Base-by-base conservation (phyloP, 2,888 invertebrate species). In the Pyrochroa serraticornis region DNA sequence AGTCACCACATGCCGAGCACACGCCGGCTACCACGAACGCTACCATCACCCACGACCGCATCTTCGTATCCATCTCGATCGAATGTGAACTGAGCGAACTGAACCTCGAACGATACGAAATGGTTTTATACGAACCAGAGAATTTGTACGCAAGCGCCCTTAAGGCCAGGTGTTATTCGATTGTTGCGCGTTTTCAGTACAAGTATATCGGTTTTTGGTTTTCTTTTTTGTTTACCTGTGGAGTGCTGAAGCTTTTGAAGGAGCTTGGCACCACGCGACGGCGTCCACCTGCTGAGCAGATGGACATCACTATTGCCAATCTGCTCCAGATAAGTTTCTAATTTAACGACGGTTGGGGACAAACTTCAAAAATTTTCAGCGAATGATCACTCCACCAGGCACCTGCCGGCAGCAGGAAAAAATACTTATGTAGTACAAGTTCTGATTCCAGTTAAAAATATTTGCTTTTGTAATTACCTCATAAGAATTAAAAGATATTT, bases 41-140 rank as follows among this genome's bases (percentile, higher is more conserved):
- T 33, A 37, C 31, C 8, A 46, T 33, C 54, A 39, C 45, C 50
- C 45, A 57, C 57, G 37, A 46, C 46, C 57, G 57, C 57, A 57
- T 57, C 39, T 50, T 56, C 48, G 32, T 47, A 22, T 13, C 12
- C 22, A 38, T 37, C 42, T 33, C 14, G 33, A 30, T 48, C 31
- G 38, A 49, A 55, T 48, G n/a, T 38, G 43, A 64, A 62, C 62
- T 62, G 60, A 58, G 22, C 22, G 22, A 22, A 22, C 22, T 22
- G 22, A 54, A 54, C 57, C 56, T 45, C 32, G 55, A 46, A 56
- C 39, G 49, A 54, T 54, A 51, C 51, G 43, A 64, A 59, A 64
- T 58, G 57, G 64, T 64, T 64, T 64, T 64, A 64, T 64, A 64
- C 14, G 58, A 57, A 22, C 34, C 37, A 46, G 41, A 9, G 43